Evolutionary conservation across 2,113 vertebrate genomes (phyloP).

Genomic region (Siphamia tubifer): DNA sequence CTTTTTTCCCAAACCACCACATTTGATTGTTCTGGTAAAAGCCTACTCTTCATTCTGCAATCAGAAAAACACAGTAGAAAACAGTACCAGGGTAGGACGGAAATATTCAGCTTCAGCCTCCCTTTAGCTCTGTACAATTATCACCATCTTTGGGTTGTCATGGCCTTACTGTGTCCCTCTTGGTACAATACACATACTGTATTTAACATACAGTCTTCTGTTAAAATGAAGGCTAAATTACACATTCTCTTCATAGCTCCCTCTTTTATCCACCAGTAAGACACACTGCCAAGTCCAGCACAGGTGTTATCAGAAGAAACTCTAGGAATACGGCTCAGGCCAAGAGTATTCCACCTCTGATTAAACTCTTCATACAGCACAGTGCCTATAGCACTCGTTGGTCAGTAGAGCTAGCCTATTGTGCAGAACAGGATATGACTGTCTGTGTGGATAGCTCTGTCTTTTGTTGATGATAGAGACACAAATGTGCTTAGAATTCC

Average conservation of each 20-base stretch:
- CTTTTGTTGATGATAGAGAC: slow-evolving; percentile 73
- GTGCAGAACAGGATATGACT: slow-evolving; percentile 62
- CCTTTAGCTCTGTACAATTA: slow-evolving; percentile 18
- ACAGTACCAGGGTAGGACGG: slow-evolving; percentile 24
- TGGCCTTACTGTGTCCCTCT: slow-evolving; percentile 40
- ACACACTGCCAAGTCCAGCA: slow-evolving; percentile 30
- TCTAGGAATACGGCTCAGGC: slow-evolving; percentile 38
- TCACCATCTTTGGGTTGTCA: slow-evolving; percentile 72
- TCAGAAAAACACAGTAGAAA: slow-evolving; percentile 52
- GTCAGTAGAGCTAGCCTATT: slow-evolving; percentile 64
- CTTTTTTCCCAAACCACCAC: slow-evolving; percentile 27
- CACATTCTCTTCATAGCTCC: slow-evolving; percentile 48
- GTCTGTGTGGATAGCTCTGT: slow-evolving; percentile 69
- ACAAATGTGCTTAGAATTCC: slow-evolving; percentile 82
- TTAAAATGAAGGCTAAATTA: slow-evolving; percentile 40
- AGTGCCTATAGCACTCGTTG: slow-evolving; percentile 60
- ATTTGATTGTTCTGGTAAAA: slow-evolving; percentile 71
- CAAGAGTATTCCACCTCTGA: slow-evolving; percentile 45
- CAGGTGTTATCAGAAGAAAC: slow-evolving; percentile 42
- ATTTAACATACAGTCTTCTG: slow-evolving; percentile 38
- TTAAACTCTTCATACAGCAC: slow-evolving; percentile 39
- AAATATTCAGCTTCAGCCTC: slow-evolving; percentile 3
- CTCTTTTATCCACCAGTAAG: slow-evolving; percentile 15
- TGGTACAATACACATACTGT: slow-evolving; percentile 33
- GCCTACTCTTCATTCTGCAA: slow-evolving; percentile 51